phyloP scores from a whole-genome alignment of 2,113 vertebrate species.

The Taurulus bubalis region DNA sequence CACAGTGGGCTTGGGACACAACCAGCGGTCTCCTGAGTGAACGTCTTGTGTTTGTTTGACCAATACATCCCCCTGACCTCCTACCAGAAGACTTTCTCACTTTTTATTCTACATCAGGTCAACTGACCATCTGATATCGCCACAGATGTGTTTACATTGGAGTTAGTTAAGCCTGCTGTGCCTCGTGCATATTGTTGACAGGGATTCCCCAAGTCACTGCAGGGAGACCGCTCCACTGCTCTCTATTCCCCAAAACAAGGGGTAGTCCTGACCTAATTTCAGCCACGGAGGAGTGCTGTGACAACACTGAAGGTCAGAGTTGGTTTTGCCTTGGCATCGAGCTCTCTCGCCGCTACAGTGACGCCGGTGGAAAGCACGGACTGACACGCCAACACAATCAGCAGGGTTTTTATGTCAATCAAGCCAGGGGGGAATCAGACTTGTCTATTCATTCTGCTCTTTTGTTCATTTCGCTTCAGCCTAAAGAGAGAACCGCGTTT shows the following conservation, averaged over 20 bases:
- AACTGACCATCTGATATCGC: neutral
- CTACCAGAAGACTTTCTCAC: neutral
- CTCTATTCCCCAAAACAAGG: neutral
- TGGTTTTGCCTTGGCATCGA: slow-evolving; percentile 39
- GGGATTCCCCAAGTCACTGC: neutral
- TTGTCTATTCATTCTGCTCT: slow-evolving; percentile 59
- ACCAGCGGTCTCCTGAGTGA: neutral
- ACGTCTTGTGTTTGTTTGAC: neutral
- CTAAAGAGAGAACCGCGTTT: slow-evolving; percentile 62
- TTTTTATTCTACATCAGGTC: neutral
- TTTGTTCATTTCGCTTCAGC: slow-evolving; percentile 65
- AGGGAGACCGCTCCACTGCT: neutral
- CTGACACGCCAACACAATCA: slow-evolving; percentile 78
- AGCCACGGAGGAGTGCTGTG: slow-evolving; percentile 26
- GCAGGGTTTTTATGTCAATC: slow-evolving; percentile 54
- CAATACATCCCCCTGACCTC: neutral
- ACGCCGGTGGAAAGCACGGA: slow-evolving; percentile 68
- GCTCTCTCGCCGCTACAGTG: slow-evolving; percentile 45
- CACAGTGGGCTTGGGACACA: neutral
- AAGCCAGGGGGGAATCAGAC: slow-evolving; percentile 58
- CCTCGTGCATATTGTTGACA: neutral
- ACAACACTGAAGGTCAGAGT: slow-evolving; percentile 43
- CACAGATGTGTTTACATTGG: neutral
- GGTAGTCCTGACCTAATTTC: slow-evolving; percentile 45
- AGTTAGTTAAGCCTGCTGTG: neutral